phyloP scores from a whole-genome alignment of 1,140 invertebrate genomes.

The Sesamia nonagrioides region DNA sequence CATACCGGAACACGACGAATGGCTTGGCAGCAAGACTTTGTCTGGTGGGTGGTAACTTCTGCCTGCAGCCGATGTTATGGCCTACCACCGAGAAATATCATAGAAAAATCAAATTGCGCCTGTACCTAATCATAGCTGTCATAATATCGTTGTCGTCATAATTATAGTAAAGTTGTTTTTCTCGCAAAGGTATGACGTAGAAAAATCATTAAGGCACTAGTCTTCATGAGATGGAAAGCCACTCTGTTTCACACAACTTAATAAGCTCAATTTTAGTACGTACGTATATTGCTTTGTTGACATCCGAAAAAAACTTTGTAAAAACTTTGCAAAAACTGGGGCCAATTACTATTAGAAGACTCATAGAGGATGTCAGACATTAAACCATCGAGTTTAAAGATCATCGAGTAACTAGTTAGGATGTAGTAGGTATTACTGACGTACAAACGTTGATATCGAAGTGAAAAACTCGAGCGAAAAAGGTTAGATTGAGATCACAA shows the following conservation, averaged over 20 bases:
- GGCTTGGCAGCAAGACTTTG: too few relatives aligned
- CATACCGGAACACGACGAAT: too few relatives aligned
- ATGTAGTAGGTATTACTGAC: not conserved
- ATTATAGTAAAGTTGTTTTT: too few relatives aligned
- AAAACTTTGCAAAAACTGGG: not conserved
- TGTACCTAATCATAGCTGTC: too few relatives aligned
- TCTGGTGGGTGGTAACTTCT: too few relatives aligned
- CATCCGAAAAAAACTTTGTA: not conserved
- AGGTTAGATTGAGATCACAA: not conserved
- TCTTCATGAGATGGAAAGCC: too few relatives aligned
- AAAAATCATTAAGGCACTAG: too few relatives aligned
- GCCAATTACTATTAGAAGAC: not conserved
- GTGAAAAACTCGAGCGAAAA: not conserved
- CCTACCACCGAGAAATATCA: too few relatives aligned
- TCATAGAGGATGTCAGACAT: not conserved
- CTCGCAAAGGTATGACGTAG: too few relatives aligned
- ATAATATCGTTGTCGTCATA: too few relatives aligned
- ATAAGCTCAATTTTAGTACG: not conserved
- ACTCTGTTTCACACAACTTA: not conserved
- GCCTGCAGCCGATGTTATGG: too few relatives aligned
- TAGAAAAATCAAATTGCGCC: too few relatives aligned
- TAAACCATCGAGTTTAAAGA: not conserved
- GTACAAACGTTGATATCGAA: not conserved
- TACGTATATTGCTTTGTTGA: not conserved
- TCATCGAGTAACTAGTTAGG: not conserved